Conservation (phyloP, 2,888 invertebrate species). For the Deilephila elpenor region DNA sequence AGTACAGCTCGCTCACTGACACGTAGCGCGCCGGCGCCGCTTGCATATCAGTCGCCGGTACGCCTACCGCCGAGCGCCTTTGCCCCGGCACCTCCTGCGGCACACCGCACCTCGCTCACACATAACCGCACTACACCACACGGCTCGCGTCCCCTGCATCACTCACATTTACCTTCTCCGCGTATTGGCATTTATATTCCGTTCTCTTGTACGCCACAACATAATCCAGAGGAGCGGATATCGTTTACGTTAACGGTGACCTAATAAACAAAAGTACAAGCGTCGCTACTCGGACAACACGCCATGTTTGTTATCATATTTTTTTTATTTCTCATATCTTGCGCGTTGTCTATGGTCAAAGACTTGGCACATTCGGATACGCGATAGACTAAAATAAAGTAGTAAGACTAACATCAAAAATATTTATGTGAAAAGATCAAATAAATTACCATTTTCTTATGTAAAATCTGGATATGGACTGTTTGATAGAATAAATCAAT, state of each 20-base stretch:
- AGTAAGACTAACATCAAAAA: too few relatives aligned
- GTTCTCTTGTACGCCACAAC: constrained; percentile 58
- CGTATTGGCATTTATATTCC: constrained; percentile 62
- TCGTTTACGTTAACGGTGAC: constrained; percentile 49
- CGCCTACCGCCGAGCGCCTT: constrained; percentile 68
- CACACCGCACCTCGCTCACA: constrained; percentile 45
- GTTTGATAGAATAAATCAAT: too few relatives aligned
- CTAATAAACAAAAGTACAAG: constrained; percentile 64
- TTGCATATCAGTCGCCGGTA: constrained; percentile 76
- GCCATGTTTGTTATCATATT: constrained; percentile 80
- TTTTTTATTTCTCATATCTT: constrained; percentile 45
- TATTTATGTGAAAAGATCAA: too few relatives aligned
- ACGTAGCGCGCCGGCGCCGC: constrained; percentile 83
- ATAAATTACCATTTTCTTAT: too few relatives aligned
- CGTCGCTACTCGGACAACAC: constrained; percentile 64
- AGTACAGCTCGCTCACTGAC: constrained; percentile 83
- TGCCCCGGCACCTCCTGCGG: constrained; percentile 67
- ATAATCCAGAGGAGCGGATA: constrained; percentile 56
- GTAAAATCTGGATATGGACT: too few relatives aligned
- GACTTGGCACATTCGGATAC: constrained; percentile 25
- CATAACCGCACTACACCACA: constrained; percentile 33
- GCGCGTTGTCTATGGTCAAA: constrained; percentile 33
- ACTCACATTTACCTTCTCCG: constrained; percentile 59
- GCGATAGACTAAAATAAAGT: too few relatives aligned
- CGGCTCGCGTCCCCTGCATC: constrained; percentile 42